A percentile compares a stretch with the other conserved stretches of the same genome.
phyloP scores from a whole-genome alignment of 2,888 invertebrate genomes.

The Lingula anatina region DNA sequence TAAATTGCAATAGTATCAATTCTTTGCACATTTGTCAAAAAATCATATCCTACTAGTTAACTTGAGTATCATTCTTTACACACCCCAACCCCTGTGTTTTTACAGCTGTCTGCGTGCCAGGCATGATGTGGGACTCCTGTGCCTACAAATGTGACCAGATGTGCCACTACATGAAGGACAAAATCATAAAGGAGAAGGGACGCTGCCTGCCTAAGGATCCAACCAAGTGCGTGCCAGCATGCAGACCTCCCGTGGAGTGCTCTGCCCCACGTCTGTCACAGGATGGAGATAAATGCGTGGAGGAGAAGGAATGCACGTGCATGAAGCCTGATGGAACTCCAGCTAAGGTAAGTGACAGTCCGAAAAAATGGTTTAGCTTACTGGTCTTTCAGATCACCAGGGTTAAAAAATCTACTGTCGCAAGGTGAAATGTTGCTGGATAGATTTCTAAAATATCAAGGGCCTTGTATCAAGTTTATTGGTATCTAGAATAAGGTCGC shows the following conservation, averaged over 20 bases:
- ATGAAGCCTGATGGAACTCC: constrained; percentile 61
- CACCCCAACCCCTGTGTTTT: too few relatives aligned
- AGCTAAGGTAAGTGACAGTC: constrained; percentile 59
- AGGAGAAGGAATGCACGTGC: constrained; percentile 71
- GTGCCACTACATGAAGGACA: constrained; percentile 63
- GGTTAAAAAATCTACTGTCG: too few relatives aligned
- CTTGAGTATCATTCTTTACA: too few relatives aligned
- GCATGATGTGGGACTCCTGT: constrained; percentile 60
- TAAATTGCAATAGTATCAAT: too few relatives aligned
- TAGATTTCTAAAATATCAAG: too few relatives aligned
- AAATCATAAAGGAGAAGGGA: constrained; percentile 22
- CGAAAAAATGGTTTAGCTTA: too few relatives aligned
- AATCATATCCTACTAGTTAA: too few relatives aligned
- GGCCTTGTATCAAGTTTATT: too few relatives aligned
- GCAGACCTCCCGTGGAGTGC: constrained; percentile 15
- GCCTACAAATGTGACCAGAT: constrained; percentile 68
- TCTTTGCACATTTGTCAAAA: too few relatives aligned
- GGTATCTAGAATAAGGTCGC: too few relatives aligned
- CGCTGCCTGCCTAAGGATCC: constrained; percentile 38
- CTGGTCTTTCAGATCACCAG: too few relatives aligned
- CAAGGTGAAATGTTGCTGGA: too few relatives aligned
- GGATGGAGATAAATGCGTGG: constrained; percentile 69
- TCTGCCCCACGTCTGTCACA: constrained; percentile 58
- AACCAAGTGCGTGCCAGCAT: constrained; percentile 45
- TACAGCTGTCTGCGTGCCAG: constrained; percentile 37